Conservation (phyloP, 2,888 invertebrate species). For the Drosophila macrospina region DNA sequence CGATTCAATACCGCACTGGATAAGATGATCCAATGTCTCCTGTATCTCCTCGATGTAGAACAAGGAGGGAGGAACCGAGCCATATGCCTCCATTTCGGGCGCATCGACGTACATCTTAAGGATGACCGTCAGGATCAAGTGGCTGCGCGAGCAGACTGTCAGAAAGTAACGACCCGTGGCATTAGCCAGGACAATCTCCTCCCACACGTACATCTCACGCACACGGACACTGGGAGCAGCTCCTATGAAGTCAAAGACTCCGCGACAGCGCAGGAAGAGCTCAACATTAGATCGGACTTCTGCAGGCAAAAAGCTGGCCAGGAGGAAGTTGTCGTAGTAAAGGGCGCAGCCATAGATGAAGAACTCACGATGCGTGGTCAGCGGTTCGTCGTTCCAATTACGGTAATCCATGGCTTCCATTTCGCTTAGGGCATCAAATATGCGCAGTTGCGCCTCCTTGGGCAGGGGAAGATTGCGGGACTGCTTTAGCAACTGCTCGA, state of each 20-base stretch:
- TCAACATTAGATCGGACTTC: conserved; percentile 91
- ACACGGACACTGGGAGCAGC: conserved; percentile 89
- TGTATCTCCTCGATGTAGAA: conserved; percentile 96
- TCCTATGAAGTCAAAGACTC: conserved; percentile 89
- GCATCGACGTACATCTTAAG: conserved; percentile 85
- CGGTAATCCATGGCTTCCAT: conserved; percentile 96
- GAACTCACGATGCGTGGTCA: conserved; percentile 85
- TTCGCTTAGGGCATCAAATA: conserved; percentile 95
- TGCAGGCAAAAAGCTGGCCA: conserved; percentile 91
- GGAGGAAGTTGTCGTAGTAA: conserved; percentile 86
- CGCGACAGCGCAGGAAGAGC: conserved; percentile 90
- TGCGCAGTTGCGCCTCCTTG: conserved; percentile 91
- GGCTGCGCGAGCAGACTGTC: conserved; percentile 90
- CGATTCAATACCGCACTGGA: conserved; percentile 91
- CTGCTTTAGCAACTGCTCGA: conserved; percentile 89
- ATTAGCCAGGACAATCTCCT: conserved; percentile 87
- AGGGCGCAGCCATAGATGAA: conserved; percentile 87
- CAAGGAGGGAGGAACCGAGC: conserved; percentile 73
- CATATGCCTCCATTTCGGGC: conserved; percentile 66
- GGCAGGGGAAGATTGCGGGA: conserved; percentile 89
- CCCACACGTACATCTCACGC: conserved; percentile 91
- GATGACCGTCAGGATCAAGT: conserved; percentile 89
- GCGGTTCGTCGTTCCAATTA: conserved; percentile 91
- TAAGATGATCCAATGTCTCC: conserved; percentile 92
- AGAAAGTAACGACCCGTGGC: conserved; percentile 88